Evolutionary conservation across 2,888 invertebrate genomes (phyloP), one percentile per base, ranked within the genome.

Genomic region (Acronicta psi): DNA sequence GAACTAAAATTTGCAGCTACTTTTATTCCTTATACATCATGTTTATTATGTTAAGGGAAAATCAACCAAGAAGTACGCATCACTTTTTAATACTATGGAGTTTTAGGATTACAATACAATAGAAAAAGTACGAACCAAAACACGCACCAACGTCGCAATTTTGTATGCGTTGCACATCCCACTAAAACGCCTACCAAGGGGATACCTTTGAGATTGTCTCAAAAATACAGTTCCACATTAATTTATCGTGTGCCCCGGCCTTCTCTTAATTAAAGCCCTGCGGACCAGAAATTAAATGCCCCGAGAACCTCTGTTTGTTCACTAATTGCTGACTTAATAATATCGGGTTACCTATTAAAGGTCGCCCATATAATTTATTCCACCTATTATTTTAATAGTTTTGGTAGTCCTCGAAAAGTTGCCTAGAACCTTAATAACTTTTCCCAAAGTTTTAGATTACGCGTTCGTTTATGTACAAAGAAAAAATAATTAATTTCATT

Each of bases 321-420:
- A 63, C 82, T 84, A 83, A 85, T 85, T 83, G 80, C 80, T 70
- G 77, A 77, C 75, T 73, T 69, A 76, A 75, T 79, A 63, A 68
- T 79, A 79, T 79, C 54, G 56, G 59, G 58, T 77, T 72, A 64
- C 77, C 66, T 51, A 69, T 73, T 69, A 69, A 65, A 63, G 59
- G 52, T 60, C 20, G 44, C 54, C 25, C 42, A 50, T 49, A 53
- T 49, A 34, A 34, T 34, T 34, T n/a, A 40, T 60, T 59, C 55
- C 49, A 18, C 44, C 55, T 57, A 52, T 66, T 62, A 63, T 62
- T 68, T 50, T 34, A n/a, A 59, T 75, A 68, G 68, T 62, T 62
- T 72, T 62, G 36, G 9, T 17, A 36, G 40, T 45, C 20, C 23
- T 40, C 11, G 18, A 55, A 40, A 54, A 49, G 37, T 18, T 43